These are phyloP conservation scores for Notolabrus celidotus DNA, from an alignment of 2,797 vertebrate genomes.

Conservation along the genomic window DNA sequence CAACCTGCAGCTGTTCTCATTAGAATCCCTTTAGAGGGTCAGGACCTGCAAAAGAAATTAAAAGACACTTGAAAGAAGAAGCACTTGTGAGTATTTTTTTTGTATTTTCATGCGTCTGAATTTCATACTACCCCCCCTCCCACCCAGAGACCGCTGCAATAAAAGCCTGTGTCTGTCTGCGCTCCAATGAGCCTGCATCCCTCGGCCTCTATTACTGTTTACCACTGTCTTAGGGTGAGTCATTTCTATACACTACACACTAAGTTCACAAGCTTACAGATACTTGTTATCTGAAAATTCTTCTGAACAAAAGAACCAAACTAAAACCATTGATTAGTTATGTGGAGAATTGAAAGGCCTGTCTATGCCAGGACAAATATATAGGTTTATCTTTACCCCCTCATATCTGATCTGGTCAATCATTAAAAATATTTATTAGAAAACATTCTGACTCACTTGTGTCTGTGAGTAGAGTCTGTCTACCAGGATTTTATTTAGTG, in stretches of 20 bases:
- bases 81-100: neutral
- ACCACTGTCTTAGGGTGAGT: conserved; percentile 57
- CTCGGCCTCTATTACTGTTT: conserved; percentile 66
- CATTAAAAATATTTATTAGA: no score
- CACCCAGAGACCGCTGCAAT: conserved; percentile 44
- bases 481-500: no score
- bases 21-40: conserved; percentile 10
- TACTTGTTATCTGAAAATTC: no score
- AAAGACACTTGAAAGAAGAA: neutral
- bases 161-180: conserved; percentile 68
- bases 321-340: no score
- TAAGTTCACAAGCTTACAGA: conserved; percentile 32
- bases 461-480: conserved; percentile 1
- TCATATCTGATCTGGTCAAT: no score
- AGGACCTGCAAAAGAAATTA: neutral
- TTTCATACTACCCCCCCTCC: conserved; percentile 30
- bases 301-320: no score
- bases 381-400: no score
- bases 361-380: no score
- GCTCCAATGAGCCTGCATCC: conserved; percentile 75
- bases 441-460: no score
- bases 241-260: conserved; percentile 32
- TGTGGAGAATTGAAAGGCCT: no score
- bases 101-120: conserved; percentile 16
- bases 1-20: neutral